Evolutionary conservation across 2,888 invertebrate species (phyloP), one percentile per base, ranked within the genome.

Genomic region (Anagyrus pseudococci): DNA sequence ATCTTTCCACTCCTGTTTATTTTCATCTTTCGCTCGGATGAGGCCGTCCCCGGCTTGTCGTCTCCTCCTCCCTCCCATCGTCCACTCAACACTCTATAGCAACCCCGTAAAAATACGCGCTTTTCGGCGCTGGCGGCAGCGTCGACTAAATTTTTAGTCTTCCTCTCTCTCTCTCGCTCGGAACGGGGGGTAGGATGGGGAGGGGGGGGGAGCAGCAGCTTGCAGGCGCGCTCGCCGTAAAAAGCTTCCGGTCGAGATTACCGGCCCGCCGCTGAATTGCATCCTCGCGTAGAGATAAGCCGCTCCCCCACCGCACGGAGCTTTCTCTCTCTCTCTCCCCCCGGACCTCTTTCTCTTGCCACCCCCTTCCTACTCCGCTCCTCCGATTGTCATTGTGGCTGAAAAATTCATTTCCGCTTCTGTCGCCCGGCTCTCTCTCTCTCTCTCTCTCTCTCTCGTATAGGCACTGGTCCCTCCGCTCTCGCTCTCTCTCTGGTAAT

Each of bases 161-260:
- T n/a, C n/a, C n/a, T n/a, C n/a, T n/a, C n/a, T n/a, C n/a, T n/a
- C n/a, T n/a, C n/a, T n/a, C n/a, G n/a, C n/a, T n/a, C n/a, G n/a
- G n/a, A n/a, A n/a, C n/a, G n/a, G n/a, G n/a, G n/a, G 4, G 29
- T 29, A 10, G 29, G 29, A 4, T 29, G 6, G 29, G 6, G 29
- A 29, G 29, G 29, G 10, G 15, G 15, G 8, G 8, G 33, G 26
- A 44, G 22, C 44, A 22, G 4, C 22, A 46, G n/a, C 7, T 46
- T 25, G 4, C 25, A 6, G 13, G 25, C 15, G 22, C 46, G 17
- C 26, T 15, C 20, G 17, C 20, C 20, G 43, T 25, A 53, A 53
- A 44, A 46, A 37, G 37, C 23, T 55, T 47, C 46, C 17, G 46
- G 33, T 55, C 46, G 46, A 46, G n/a, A 47, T 55, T 46, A 46